Conservation (phyloP, 2,797 vertebrate genomes). For the Poeciliopsis infans region DNA sequence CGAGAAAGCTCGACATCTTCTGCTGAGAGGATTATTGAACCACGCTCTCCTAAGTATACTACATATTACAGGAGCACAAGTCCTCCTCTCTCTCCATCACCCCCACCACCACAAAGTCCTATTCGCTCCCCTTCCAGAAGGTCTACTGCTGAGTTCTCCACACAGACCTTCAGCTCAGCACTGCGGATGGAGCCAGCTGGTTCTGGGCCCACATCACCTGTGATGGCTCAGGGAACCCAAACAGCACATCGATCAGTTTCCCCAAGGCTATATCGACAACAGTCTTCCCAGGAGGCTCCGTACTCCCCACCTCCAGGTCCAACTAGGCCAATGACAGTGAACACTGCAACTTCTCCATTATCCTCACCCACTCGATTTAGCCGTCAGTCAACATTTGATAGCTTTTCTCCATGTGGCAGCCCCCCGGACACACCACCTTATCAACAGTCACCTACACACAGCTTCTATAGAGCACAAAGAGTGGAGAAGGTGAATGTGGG, state of each 20-base stretch:
- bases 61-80: slow-evolving; percentile 90
- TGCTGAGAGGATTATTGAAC: slow-evolving; percentile 72
- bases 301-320: slow-evolving; percentile 87
- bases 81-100: slow-evolving; percentile 90
- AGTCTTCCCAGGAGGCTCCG: slow-evolving; percentile 89
- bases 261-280: slow-evolving; percentile 86
- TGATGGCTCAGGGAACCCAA: slow-evolving; percentile 92
- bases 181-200: slow-evolving; percentile 69
- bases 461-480: slow-evolving; percentile 81
- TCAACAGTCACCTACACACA: slow-evolving; percentile 82
- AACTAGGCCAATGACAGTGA: slow-evolving; percentile 85
- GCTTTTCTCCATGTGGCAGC: slow-evolving; percentile 85
- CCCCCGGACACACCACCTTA: slow-evolving; percentile 85
- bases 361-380: slow-evolving; percentile 90
- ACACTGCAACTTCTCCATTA: slow-evolving; percentile 88
- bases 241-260: slow-evolving; percentile 85
- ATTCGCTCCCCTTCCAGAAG: slow-evolving; percentile 81
- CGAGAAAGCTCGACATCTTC: slow-evolving; percentile 78
- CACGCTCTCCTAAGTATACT: slow-evolving; percentile 82
- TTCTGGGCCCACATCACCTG: slow-evolving; percentile 78
- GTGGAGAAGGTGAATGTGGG: slow-evolving; percentile 84
- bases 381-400: slow-evolving; percentile 85
- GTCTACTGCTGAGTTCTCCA: slow-evolving; percentile 91
- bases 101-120: slow-evolving; percentile 90
- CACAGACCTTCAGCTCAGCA: slow-evolving; percentile 87